phyloP scores from a whole-genome alignment of 1,140 invertebrate genomes.

The Triops cancriformis region DNA sequence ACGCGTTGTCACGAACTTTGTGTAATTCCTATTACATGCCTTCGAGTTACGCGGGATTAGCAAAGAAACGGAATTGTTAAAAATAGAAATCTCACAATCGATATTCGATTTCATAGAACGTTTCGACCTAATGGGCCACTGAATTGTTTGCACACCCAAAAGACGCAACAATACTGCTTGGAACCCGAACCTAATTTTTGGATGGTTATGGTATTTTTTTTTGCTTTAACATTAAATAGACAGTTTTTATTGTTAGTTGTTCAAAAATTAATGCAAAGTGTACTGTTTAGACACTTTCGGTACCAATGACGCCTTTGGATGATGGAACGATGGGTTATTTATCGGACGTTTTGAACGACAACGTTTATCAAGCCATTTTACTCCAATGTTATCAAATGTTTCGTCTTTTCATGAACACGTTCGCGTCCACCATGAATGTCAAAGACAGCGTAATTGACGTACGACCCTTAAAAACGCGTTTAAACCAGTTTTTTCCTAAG shows the following conservation, averaged over 20 bases:
- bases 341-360: constrained; percentile 66
- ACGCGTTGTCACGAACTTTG: constrained; percentile 18
- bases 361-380: constrained; percentile 61
- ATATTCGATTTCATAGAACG: too few relatives aligned
- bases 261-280: too few relatives aligned
- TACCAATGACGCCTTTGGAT: constrained; percentile 51
- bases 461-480: constrained; percentile 50
- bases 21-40: constrained; percentile 4
- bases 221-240: too few relatives aligned
- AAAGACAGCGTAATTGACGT: constrained; percentile 42
- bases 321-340: constrained; percentile 58
- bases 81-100: too few relatives aligned
- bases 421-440: constrained; percentile 47
- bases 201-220: constrained; percentile 90
- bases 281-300: constrained; percentile 11
- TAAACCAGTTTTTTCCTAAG: constrained; percentile 55
- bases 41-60: constrained; percentile 25
- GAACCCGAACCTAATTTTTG: constrained; percentile 78
- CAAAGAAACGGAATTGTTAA: too few relatives aligned
- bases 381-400: constrained; percentile 66
- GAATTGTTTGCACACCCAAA: constrained; percentile 78
- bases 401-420: constrained; percentile 62
- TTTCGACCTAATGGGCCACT: constrained; percentile 70
- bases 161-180: constrained; percentile 74
- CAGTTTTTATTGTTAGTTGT: too few relatives aligned